Base-by-base conservation (phyloP, 2,113 vertebrate species). In the Stictonetta naevosa region DNA sequence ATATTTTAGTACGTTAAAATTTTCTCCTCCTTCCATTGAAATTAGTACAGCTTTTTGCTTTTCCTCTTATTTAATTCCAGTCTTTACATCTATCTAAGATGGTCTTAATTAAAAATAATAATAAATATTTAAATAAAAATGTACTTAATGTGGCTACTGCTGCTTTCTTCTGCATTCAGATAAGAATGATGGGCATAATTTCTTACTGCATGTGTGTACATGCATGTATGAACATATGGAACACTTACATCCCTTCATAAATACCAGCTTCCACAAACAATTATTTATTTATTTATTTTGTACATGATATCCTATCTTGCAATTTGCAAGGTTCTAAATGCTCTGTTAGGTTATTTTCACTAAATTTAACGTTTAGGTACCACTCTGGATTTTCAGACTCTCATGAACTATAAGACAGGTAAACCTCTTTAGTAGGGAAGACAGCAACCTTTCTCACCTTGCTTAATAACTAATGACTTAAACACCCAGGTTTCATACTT, bases 181-280 rank as follows among this genome's bases (percentile, higher is more conserved):
- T 62, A 22, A 36, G n/a, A 25, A 62, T 15, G 34, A 36, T 8
- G 13, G n/a, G 26, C 2, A 15, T 34, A 38, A 79, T 66, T 78
- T 88, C 21, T 48, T 46, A 40, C 56, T n/a, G 18, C 1, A 0
- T 20, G 6, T 25, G 3, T 38, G 1, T 52, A 3, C 40, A 5
- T n/a, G 16, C 7, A 11, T 11, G 67, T 4, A 14, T 4, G 38
- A 72, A 20, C 46, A 36, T 10, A 33, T 6, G 5, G 6, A 12
- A 13, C 19, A 20, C 11, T 18, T 4, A 5, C 52, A 10, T 58
- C 80, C 21, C 18, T 88, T 84, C 44, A 60, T 28, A 88, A 88
- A 72, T 59, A 25, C 6, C 25, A 50, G 20, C 40, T 79, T 52
- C 34, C 19, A 50, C 5, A 13, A 23, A 19, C 0, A 2, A 60